A percentile compares a stretch with the other conserved stretches of the same genome.
phyloP scores from a whole-genome alignment of 2,113 vertebrate genomes.

The Daphoenositta chrysoptera region DNA sequence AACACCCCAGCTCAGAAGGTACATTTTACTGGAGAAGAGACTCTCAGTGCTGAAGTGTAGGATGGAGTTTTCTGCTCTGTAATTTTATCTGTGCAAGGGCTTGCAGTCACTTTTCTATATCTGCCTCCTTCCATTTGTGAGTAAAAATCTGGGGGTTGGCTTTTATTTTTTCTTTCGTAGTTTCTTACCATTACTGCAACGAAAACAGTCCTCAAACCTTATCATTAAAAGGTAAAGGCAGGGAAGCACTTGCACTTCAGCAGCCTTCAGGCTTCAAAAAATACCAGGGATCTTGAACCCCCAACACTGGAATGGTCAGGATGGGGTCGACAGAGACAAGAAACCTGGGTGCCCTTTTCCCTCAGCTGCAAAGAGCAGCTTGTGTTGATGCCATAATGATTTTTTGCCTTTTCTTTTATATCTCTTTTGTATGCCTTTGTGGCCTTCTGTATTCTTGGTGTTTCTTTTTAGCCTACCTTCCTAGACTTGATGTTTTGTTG shows the following conservation, averaged over 20 bases:
- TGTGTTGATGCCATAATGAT: no score
- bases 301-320: fast-evolving
- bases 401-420: no score
- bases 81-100: not conserved
- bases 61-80: not conserved
- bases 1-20: not conserved
- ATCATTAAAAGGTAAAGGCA: not conserved
- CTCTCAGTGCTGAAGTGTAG: not conserved
- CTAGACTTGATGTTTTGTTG: no score
- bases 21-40: not conserved
- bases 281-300: not conserved
- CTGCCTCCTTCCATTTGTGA: not conserved
- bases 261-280: not conserved
- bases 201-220: not conserved
- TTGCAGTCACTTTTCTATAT: not conserved
- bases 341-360: not conserved
- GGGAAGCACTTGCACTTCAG: not conserved
- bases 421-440: no score
- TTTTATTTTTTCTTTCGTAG: not conserved
- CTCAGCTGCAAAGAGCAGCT: not conserved
- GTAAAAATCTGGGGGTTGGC: not conserved
- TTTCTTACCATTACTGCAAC: not conserved
- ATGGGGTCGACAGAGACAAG: not conserved
- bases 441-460: no score
- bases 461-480: no score